Base-by-base conservation (phyloP, 1,140 invertebrate genomes). In the Parapsyche elsis region DNA sequence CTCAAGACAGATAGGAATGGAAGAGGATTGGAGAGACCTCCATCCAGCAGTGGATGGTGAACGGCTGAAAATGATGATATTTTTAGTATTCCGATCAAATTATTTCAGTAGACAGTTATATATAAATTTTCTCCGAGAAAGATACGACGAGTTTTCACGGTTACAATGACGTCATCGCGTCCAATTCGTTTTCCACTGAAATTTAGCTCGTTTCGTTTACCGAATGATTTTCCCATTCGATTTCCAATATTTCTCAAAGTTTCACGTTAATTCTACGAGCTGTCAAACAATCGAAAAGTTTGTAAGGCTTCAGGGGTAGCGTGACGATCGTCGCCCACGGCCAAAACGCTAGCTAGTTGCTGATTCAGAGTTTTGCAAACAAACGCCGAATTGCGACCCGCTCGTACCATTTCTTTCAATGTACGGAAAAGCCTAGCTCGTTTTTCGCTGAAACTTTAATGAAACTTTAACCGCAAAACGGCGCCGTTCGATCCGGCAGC, bases 371-470 rank as follows among this genome's bases (percentile, higher is more conserved):
- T 67, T 67, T 14, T 30, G 64, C 4, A 30, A 67, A 61, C 57
- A 23, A 67, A 67, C 5, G 24, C 64, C 21, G n/a, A n/a, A n/a
- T n/a, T n/a, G n/a, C n/a, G n/a, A n/a, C n/a, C n/a, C n/a, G 21
- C 26, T 30, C 64, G 64, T 67, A 67, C 64, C 64, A 67, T 67
- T 67, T 67, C 64, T 67, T 67, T 67, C 64, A 67, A 67, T 67
- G 64, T 67, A 67, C 64, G 64, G 21, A 67, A 59, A 64, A 26
- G 24, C 23, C 24, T 67, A 19, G 9, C 21, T 61, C 57, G 19
- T 61, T 61, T 61, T 61, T 61, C 57, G 16, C 14, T 19, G 16
- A 19, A 21, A 61, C 16, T 61, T 61, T 21, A 19, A 21, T 16
- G 57, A 61, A 61, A 61, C n/a, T 61, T 61, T 61, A n/a, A 9